Base-by-base conservation (phyloP, 2,888 invertebrate genomes). In the Clunio marinus region DNA sequence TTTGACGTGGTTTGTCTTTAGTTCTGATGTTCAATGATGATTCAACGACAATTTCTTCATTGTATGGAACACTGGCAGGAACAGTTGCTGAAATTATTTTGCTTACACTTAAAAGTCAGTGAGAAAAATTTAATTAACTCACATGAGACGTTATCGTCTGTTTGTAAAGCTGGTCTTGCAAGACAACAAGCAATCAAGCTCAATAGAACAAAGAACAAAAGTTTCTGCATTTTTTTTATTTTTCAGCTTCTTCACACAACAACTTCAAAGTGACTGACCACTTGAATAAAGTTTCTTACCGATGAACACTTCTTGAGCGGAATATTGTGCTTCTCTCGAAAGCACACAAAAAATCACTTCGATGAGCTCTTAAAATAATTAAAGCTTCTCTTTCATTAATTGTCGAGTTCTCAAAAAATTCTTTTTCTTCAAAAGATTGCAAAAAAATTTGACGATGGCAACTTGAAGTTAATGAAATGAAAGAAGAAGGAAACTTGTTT, bases 41-140 rank as follows among this genome's bases (percentile, higher is more conserved):
- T 72, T 81, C 80, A 1, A 82, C 80, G 2, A 82, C 78, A n/a
- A 82, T 80, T 74, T 82, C 82, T 72, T 82, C 81, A 70, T 69
- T 68, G 27, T 58, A 68, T 15, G 57, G 68, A 25, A 35, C 51
- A 5, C 10, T 2, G 22, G 2, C 5, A 1, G 55, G 55, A 20
- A 41, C 41, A 8, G 68, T 68, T 27, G 68, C 68, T 68, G n/a
- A n/a, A n/a, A n/a, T n/a, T n/a, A n/a, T n/a, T n/a, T n/a, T n/a
- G n/a, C n/a, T n/a, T n/a, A n/a, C n/a, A n/a, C n/a, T n/a, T n/a
- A n/a, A n/a, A 65, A 65, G 7, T 46, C 46, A 46, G 27, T 17
- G 8, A 27, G 7, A 41, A 22, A 66, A 63, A 20, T 15, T 4
- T 24, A 24, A 5, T 20, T 15, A 22, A 45, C n/a, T 45, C 24